Base-by-base conservation (phyloP, 2,888 invertebrate genomes). In the Taenaris catops region DNA sequence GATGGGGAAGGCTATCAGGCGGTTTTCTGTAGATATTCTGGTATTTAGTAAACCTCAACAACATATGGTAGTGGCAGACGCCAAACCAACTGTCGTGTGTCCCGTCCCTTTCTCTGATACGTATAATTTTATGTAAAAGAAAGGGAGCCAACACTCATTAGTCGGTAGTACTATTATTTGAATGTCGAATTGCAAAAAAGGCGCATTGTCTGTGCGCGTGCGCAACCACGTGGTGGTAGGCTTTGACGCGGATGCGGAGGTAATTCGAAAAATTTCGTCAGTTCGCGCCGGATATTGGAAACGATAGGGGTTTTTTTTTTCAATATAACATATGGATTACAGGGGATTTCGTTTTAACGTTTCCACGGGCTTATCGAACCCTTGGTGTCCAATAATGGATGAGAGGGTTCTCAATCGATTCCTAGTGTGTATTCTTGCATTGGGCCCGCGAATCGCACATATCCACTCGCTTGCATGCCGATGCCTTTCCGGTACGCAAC, bases 11-110 rank as follows among this genome's bases (percentile, higher is more conserved):
- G n/a, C n/a, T n/a, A n/a, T n/a, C n/a, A n/a, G n/a, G n/a, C n/a
- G n/a, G n/a, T n/a, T n/a, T n/a, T n/a, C n/a, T n/a, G n/a, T n/a
- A n/a, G n/a, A n/a, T n/a, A n/a, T n/a, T n/a, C n/a, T n/a, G n/a
- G n/a, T n/a, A n/a, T n/a, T n/a, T n/a, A n/a, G n/a, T n/a, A 75
- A 84, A 84, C 84, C 84, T 84, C 84, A 84, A 78, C 72, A 72
- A 55, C 84, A 84, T 83, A 83, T 86, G 84, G 83, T 60, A 46
- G 62, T 69, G 68, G 83, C 84, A 83, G 80, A 84, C 84, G 84
- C 83, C 74, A 72, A 65, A 59, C 83, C 84, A 86, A 84, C 84
- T 86, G 84, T 83, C 68, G 69, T 46, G 34, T 62, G 25, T 43
- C 31, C 59, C 56, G 39, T 81, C 79, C 49, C 64, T 55, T 36